These are phyloP conservation scores for Dysidea cf. avara DNA, from an alignment of 37 sponge, comb jelly and placozoan genomes.

Conservation along the genomic window DNA sequence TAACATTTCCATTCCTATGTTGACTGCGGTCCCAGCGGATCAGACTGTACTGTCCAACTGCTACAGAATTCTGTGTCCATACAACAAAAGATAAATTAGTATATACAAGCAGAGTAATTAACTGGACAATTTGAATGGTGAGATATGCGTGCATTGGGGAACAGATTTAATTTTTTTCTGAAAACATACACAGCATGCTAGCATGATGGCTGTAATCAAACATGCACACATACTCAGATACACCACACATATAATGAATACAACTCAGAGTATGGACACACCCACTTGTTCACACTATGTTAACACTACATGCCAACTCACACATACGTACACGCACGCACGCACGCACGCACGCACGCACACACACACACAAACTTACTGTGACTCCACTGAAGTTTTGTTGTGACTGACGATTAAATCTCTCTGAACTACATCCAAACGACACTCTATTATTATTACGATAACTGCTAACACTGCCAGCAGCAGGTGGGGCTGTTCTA, in stretches of 20 bases:
- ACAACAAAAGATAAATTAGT: background rate
- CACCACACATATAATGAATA: too few relatives aligned
- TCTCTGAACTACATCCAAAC: constrained; percentile 48
- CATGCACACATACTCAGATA: too few relatives aligned
- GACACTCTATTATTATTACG: constrained; percentile 34
- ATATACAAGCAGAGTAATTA: too few relatives aligned
- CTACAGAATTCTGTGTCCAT: constrained; percentile 64
- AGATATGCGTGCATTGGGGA: too few relatives aligned
- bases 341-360: too few relatives aligned
- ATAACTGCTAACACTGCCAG: constrained; percentile 16
- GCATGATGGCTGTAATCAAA: background rate
- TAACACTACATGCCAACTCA: too few relatives aligned
- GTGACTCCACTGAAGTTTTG: constrained; percentile 30
- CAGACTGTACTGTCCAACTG: constrained; percentile 78
- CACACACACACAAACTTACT: constrained; percentile 1
- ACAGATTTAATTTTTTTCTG: background rate
- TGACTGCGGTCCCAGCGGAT: constrained; percentile 54
- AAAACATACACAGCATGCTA: background rate
- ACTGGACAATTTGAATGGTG: too few relatives aligned
- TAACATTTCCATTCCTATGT: constrained; percentile 56
- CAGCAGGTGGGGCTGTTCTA: too few relatives aligned
- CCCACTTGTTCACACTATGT: too few relatives aligned
- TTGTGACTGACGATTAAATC: constrained; percentile 24
- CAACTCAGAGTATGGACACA: too few relatives aligned
- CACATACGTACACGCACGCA: too few relatives aligned